phyloP scores from a whole-genome alignment of 35 echinoderm and acorn worm genomes.

The Heliocidaris erythrogramma region DNA sequence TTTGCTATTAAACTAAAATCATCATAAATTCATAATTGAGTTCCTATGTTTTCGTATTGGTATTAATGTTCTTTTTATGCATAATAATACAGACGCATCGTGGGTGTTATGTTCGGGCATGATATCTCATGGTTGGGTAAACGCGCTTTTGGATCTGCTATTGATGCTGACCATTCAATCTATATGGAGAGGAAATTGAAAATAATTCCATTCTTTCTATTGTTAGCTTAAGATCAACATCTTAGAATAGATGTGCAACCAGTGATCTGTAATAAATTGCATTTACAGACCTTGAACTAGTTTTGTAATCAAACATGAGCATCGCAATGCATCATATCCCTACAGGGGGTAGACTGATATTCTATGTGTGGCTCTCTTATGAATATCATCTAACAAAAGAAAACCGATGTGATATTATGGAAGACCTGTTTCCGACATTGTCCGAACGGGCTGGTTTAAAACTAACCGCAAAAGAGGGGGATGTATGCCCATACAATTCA shows the following conservation, averaged over 20 bases:
- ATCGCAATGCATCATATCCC: background rate
- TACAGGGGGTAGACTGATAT: background rate
- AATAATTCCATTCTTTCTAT: background rate
- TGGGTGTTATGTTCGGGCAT: background rate
- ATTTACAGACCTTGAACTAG: conserved; percentile 1
- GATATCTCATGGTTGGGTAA: background rate
- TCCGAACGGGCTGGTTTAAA: background rate
- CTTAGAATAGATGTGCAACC: background rate
- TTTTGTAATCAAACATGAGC: background rate
- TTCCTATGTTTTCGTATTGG: too few species aligned
- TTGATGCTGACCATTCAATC: background rate
- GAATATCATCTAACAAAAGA: background rate
- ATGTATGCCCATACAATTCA: background rate
- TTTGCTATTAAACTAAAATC: too few species aligned
- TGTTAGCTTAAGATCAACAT: background rate
- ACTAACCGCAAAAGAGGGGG: background rate
- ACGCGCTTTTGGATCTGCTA: background rate
- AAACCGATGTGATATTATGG: background rate
- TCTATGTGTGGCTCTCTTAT: background rate
- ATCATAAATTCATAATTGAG: too few species aligned
- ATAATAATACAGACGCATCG: background rate
- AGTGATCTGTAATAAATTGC: background rate
- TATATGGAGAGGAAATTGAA: background rate
- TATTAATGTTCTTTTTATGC: too few species aligned
- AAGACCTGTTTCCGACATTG: background rate